Evolutionary conservation across 2,113 vertebrate species (phyloP).

Genomic region (Haemorhous mexicanus): DNA sequence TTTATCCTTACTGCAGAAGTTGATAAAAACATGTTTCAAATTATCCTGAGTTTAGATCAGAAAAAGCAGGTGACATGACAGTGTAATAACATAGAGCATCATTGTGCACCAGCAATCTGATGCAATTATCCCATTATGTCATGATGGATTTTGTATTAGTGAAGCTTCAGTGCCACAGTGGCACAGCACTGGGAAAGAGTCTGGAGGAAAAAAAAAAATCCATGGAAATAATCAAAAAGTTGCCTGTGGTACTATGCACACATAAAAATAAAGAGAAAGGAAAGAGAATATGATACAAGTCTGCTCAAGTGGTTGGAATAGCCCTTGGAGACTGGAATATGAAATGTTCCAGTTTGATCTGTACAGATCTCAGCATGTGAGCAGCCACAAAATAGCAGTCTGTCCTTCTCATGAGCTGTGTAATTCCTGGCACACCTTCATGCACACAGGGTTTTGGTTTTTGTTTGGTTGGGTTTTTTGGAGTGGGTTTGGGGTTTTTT

Average conservation of each 20-base stretch:
- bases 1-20: not conserved
- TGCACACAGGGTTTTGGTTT: not conserved
- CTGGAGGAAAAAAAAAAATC: not conserved
- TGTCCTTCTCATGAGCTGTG: not conserved
- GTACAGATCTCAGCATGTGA: not conserved
- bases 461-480: not conserved
- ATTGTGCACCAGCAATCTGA: not conserved
- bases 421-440: not conserved
- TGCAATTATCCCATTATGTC: not conserved
- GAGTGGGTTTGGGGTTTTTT: not conserved
- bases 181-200: not conserved
- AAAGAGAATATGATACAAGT: not conserved
- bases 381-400: not conserved
- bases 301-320: not conserved
- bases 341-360: not conserved
- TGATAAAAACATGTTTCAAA: not conserved
- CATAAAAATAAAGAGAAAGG: not conserved
- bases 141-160: slow-evolving; percentile 9
- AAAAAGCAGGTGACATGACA: not conserved
- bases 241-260: not conserved
- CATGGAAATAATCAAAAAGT: not conserved
- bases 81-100: not conserved
- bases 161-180: not conserved
- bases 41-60: not conserved
- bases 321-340: not conserved